Conservation (phyloP, 1,140 invertebrate species). For the Penaeus indicus region DNA sequence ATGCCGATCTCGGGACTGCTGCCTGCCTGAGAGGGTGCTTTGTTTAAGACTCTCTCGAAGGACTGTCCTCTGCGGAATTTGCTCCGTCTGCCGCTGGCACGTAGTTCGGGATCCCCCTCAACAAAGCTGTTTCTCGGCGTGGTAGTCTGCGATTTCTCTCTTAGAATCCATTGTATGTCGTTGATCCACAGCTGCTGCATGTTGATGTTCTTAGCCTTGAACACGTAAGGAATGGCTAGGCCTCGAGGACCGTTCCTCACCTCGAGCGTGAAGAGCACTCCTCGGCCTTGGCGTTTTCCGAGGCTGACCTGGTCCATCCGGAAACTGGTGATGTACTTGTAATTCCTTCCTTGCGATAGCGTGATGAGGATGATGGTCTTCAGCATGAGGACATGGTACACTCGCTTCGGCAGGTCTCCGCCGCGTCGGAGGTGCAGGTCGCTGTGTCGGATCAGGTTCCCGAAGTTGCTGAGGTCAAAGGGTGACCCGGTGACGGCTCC, state of each 20-base stretch:
- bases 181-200: constrained; percentile 61
- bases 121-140: constrained; percentile 47
- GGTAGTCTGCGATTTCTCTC: constrained; percentile 18
- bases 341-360: constrained; percentile 42
- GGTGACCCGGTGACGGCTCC: constrained; percentile 56
- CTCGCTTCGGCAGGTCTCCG: constrained; percentile 43
- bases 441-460: constrained; percentile 48
- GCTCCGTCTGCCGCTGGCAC: constrained; percentile 5
- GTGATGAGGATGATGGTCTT: constrained; percentile 48
- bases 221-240: constrained; percentile 19
- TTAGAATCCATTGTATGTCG: constrained; percentile 40
- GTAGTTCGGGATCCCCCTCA: constrained; percentile 21
- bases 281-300: constrained; percentile 43
- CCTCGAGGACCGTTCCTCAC: constrained; percentile 55
- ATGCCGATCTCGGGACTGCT: constrained; percentile 15
- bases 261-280: constrained; percentile 46
- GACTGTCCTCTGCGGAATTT: constrained; percentile 46
- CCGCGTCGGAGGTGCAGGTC: constrained; percentile 40
- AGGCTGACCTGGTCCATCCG: constrained; percentile 59
- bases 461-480: constrained; percentile 54
- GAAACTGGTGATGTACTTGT: constrained; percentile 54
- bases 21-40: background rate
- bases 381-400: constrained; percentile 53
- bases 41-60: constrained; percentile 15
- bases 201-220: constrained; percentile 61